Evolutionary conservation across 1,140 invertebrate genomes (phyloP).

Genomic region (Paralvinella palmiformis): DNA sequence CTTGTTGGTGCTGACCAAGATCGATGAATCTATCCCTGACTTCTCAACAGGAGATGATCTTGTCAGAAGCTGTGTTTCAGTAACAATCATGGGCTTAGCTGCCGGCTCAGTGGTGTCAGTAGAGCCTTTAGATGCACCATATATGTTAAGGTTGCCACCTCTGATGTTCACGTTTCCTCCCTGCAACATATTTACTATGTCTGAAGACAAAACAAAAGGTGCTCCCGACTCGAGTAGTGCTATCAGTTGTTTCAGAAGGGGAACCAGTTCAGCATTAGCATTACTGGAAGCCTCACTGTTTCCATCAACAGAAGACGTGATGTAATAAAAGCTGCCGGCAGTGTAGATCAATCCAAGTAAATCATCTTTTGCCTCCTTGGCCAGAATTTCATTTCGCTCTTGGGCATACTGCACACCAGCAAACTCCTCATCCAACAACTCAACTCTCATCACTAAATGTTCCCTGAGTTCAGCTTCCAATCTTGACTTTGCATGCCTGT

Average conservation of each 20-base stretch:
- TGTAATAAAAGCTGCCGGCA: slow-evolving; percentile 26
- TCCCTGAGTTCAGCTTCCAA: slow-evolving; percentile 38
- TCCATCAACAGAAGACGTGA: slow-evolving; percentile 39
- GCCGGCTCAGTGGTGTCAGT: background rate
- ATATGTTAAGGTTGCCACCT: background rate
- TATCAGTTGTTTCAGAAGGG: slow-evolving; percentile 42
- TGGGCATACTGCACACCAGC: slow-evolving; percentile 39
- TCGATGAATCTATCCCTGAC: background rate
- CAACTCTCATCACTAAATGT: slow-evolving; percentile 33
- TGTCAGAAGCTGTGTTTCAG: background rate
- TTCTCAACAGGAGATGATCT: background rate
- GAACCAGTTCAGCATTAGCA: slow-evolving; percentile 40
- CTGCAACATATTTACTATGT: slow-evolving; percentile 28
- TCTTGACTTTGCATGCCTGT: slow-evolving; percentile 37
- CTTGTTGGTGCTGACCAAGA: background rate
- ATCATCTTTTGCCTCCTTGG: slow-evolving; percentile 19
- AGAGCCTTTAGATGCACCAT: too few species aligned
- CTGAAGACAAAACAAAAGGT: slow-evolving; percentile 32
- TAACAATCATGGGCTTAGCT: background rate
- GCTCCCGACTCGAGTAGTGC: slow-evolving; percentile 42
- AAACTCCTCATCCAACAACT: slow-evolving; percentile 37
- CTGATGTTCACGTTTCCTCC: slow-evolving; percentile 13
- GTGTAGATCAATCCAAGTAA: background rate
- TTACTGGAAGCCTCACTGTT: slow-evolving; percentile 21
- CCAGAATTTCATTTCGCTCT: slow-evolving; percentile 35